Base-by-base conservation (phyloP, 2,797 vertebrate species). In the Melanotaenia maccullochi region DNA sequence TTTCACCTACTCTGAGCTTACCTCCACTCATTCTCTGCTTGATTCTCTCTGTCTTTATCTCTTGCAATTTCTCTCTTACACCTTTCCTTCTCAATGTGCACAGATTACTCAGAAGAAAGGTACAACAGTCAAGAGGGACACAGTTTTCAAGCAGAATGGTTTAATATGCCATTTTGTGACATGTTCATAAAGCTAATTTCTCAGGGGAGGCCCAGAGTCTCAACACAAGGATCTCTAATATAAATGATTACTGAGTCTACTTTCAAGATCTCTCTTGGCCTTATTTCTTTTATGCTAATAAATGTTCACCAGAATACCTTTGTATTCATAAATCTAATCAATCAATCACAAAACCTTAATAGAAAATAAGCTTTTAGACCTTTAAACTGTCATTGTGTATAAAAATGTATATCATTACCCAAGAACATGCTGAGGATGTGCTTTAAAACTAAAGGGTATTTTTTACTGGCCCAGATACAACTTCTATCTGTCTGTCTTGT, bases 101-200 rank as follows among this genome's bases (percentile, higher is more conserved):
- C 28, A 64, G 35, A 35, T 72, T 60, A 60, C 63, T 32, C 52
- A 70, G 52, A 76, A 64, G 64, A 30, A 65, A 32, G 68, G 68
- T 73, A 76, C 38, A 61, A 60, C 67, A 76, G 71, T 76, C 61
- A 18, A 73, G 55, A 76, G 82, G 77, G 76, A 85, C 38, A 28
- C 83, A 67, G 84, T 73, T 85, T 85, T 85, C 71, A 71, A 67
- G 81, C 68, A 71, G 70, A 86, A 74, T 71, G 61, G 74, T 80
- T 90, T 86, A 86, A 87, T 84, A 82, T 87, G 73, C 84, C 65
- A 75, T 87, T 75, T 56, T 1, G 62, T 82, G 84, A 75, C 83
- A 80, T 87, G 88, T 88, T 85, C 82, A 85, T 81, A 22, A 83
- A 87, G 84, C 66, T 58, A 79, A 86, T 87, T 89, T 75, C 80